Percentiles rank a stretch among this genome's conserved stretches.
Conservation (phyloP, 2,113 vertebrate genomes). For the Lophotis ruficrista region DNA sequence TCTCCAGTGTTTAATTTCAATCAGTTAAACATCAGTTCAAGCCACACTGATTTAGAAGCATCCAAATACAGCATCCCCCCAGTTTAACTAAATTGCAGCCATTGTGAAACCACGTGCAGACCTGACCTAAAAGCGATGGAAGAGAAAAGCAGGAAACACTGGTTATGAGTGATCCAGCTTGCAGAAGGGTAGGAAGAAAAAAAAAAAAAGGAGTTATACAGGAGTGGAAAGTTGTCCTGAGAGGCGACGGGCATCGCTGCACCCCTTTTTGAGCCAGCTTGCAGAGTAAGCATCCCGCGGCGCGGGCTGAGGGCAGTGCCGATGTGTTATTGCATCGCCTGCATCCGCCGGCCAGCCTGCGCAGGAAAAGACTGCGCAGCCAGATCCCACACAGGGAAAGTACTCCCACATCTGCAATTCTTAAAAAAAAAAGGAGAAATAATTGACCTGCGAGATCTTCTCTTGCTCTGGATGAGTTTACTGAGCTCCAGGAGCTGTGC, state of each 20-base stretch:
- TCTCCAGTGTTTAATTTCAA: not conserved
- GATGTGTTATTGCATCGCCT: accelerated
- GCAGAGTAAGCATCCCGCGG: not conserved
- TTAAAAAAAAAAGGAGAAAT: not conserved
- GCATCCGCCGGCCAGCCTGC: not conserved
- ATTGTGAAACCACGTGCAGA: not conserved
- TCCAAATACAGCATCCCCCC: not conserved
- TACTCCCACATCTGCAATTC: accelerated
- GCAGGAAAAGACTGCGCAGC: not conserved
- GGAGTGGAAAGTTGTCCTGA: not conserved
- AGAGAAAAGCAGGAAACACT: not conserved
- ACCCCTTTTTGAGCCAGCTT: not conserved
- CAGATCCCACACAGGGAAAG: not conserved
- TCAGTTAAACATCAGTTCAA: not conserved
- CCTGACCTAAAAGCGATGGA: not conserved
- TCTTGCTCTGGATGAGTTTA: not conserved
- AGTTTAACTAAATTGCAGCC: not conserved
- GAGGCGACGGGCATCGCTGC: not conserved
- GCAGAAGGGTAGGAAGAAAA: not conserved
- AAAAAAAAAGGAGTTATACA: accelerated
- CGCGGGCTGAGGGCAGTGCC: not conserved
- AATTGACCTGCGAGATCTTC: not conserved
- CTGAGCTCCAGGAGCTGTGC: accelerated
- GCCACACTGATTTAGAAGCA: not conserved
- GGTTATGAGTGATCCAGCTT: not conserved